These are phyloP conservation scores for Salminus brasiliensis DNA, from an alignment of 2,113 vertebrate genomes.

Conservation along the genomic window DNA sequence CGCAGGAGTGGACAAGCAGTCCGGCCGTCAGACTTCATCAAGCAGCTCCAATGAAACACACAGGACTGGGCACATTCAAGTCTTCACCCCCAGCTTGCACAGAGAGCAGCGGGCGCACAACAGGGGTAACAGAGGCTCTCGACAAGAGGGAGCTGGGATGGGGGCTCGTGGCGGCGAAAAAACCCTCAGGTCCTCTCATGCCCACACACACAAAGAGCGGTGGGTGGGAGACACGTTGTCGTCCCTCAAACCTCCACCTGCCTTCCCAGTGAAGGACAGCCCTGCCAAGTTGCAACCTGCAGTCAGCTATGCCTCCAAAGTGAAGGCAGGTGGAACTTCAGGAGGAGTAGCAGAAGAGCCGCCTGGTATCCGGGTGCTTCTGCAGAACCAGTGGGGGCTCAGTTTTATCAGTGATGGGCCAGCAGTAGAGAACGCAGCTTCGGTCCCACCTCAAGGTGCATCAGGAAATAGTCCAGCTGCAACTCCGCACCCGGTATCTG, in stretches of 20 bases:
- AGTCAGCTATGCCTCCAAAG: slow-evolving; percentile 86
- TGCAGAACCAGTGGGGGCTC: slow-evolving; percentile 86
- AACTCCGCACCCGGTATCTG: slow-evolving; percentile 21
- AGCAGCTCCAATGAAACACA: slow-evolving; percentile 42
- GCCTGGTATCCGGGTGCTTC: slow-evolving; percentile 79
- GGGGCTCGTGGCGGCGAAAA: slow-evolving; percentile 54
- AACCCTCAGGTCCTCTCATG: slow-evolving; percentile 53
- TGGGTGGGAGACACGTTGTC: slow-evolving; percentile 79
- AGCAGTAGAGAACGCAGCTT: not conserved
- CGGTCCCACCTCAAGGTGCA: not conserved
- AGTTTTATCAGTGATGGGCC: slow-evolving; percentile 82
- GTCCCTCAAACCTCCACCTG: slow-evolving; percentile 80
- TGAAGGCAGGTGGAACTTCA: slow-evolving; percentile 75
- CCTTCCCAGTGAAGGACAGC: slow-evolving; percentile 85
- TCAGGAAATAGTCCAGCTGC: not conserved
- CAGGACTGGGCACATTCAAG: slow-evolving; percentile 51
- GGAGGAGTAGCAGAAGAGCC: slow-evolving; percentile 70
- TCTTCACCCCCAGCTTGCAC: slow-evolving; percentile 59
- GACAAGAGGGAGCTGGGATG: slow-evolving; percentile 63
- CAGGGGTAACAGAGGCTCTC: slow-evolving; percentile 65
- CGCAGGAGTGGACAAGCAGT: slow-evolving; percentile 59
- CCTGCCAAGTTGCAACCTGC: slow-evolving; percentile 83
- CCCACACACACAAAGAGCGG: slow-evolving; percentile 65
- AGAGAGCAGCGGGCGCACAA: slow-evolving; percentile 69
- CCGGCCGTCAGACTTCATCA: slow-evolving; percentile 60